Percentiles rank a stretch among this genome's conserved stretches.
These are phyloP conservation scores for Pantelozetes paolii DNA, from an alignment of 2,888 invertebrate genomes.

Conservation along the genomic window DNA sequence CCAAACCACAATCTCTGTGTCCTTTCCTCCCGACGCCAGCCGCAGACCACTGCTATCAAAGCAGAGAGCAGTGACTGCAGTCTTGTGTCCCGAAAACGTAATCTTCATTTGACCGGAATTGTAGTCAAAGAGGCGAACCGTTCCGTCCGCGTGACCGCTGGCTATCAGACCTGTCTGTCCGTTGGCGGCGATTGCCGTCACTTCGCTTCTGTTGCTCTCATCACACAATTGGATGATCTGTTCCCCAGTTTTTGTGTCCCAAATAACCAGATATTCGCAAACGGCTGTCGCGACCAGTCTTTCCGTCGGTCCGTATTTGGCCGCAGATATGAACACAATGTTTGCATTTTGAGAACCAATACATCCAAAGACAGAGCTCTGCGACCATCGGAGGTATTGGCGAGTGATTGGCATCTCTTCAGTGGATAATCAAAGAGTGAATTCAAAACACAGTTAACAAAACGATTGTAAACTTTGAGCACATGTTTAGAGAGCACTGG, in stretches of 20 bases:
- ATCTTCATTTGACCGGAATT: constrained; percentile 66
- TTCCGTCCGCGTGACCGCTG: constrained; percentile 86
- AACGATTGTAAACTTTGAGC: background rate
- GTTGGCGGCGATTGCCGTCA: constrained; percentile 17
- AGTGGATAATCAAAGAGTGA: background rate
- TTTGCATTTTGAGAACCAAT: constrained; percentile 70
- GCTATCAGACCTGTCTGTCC: constrained; percentile 59
- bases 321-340: constrained; percentile 63
- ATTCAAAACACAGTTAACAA: background rate
- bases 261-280: constrained; percentile 86
- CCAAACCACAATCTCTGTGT: constrained; percentile 90
- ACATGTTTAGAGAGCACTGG: background rate
- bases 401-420: constrained; percentile 78
- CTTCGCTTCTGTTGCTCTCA: background rate
- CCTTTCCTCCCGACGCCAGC: constrained; percentile 85
- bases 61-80: constrained; percentile 72
- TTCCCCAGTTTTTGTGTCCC: constrained; percentile 83
- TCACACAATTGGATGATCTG: constrained; percentile 58
- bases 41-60: constrained; percentile 79
- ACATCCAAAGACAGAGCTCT: constrained; percentile 79
- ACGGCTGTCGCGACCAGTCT: constrained; percentile 85
- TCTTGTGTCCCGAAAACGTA: constrained; percentile 75
- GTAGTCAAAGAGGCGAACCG: constrained; percentile 71
- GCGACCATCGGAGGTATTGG: constrained; percentile 84
- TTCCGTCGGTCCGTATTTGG: constrained; percentile 58